Evolutionary conservation across 2,888 invertebrate species (phyloP), one percentile per base, ranked within the genome.

Genomic region (Coecobrya sp.): DNA sequence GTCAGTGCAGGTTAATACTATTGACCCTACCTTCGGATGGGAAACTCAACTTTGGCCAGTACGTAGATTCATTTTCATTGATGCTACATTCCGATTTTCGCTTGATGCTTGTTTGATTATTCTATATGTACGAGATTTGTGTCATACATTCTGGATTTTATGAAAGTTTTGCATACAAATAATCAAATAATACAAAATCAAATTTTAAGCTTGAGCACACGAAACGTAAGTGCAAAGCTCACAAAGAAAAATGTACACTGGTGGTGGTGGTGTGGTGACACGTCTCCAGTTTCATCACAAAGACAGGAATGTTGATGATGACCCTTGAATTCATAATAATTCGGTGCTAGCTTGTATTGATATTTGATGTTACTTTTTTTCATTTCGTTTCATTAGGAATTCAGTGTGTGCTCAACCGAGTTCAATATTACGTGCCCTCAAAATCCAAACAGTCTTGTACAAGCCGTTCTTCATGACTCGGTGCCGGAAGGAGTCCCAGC

Each of bases 351-450:
- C 19, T 68, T 45, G 49, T n/a, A 45, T 22, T 36, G 16, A 84
- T 84, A 84, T 73, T 55, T 68, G 49, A 76, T 70, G 30, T 89
- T 81, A 4, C 49, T 22, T 55, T 22, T 55, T 79, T 79, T 30
- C 30, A 30, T 79, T 86, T 70, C 70, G 25, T 55, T 81, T 88
- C 45, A 36, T 82, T 59, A 93, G 92, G 92, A 93, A 84, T 93
- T 93, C 55, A 70, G 82, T 52, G 92, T 82, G 10, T 93, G 92
- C 22, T 52, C 62, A 16, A 36, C 25, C 11, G 59, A 79, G 11
- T 92, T 73, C 84, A 93, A 93, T 70, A 93, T 93, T 42, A 92
- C 93, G 36, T 90, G 92, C 76, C 87, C 92, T 27, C 92, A 92
- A 52, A 79, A 65, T 86, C 73, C 90, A 59, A 86, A 92, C 68